Percentiles rank a stretch among this genome's conserved stretches.
Evolutionary conservation across 2,888 invertebrate genomes (phyloP).

Genomic region (Coenonympha glycerion): DNA sequence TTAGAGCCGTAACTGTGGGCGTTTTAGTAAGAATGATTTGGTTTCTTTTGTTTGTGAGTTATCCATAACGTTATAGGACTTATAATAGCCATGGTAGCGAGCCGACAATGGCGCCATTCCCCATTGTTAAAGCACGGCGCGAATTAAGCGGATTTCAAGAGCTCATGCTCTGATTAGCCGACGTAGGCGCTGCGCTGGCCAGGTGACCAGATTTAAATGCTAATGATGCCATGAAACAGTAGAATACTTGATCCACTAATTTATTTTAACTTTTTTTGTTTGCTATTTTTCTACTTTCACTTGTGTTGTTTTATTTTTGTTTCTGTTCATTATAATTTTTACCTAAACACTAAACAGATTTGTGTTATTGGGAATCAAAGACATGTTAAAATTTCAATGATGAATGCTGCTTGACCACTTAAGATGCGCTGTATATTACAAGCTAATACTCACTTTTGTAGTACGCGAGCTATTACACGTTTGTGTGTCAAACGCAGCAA

Average conservation of each 20-base stretch:
- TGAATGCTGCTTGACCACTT: no score
- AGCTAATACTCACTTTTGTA: no score
- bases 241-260: neutral
- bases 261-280: neutral
- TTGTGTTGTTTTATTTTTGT: neutral
- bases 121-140: constrained; percentile 1
- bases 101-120: constrained; percentile 6
- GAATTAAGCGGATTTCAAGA: constrained; percentile 15
- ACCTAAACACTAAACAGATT: no score
- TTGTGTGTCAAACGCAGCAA: no score
- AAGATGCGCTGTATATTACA: no score
- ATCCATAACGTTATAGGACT: constrained; percentile 2
- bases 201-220: constrained; percentile 20
- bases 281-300: constrained; percentile 1
- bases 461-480: no score
- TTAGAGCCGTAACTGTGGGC: neutral
- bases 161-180: constrained; percentile 31
- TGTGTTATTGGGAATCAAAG: no score
- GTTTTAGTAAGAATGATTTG: constrained; percentile 4
- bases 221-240: constrained; percentile 12
- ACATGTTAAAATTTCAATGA: no score
- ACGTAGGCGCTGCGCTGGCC: constrained; percentile 3
- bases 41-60: constrained; percentile 5
- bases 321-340: no score
- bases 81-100: neutral